phyloP scores from a whole-genome alignment of 2,113 vertebrate genomes.

The Prietella phreatophila region DNA sequence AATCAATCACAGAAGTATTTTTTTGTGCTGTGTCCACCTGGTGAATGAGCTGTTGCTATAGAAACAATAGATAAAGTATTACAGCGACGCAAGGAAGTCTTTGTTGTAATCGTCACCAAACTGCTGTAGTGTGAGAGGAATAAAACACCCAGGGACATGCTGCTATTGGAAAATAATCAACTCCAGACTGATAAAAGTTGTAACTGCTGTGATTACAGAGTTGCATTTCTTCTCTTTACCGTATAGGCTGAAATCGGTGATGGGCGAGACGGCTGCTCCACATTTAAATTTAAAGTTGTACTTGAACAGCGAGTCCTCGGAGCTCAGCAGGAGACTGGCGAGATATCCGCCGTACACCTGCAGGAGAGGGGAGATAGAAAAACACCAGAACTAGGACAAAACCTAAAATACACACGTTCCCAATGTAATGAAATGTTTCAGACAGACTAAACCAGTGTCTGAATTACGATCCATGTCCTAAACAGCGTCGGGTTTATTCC shows the following conservation, averaged over 20 bases:
- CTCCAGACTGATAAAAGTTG: neutral
- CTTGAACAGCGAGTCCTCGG: constrained; percentile 70
- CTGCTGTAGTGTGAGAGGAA: neutral
- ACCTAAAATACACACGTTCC: neutral
- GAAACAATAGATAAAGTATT: no score
- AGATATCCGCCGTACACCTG: constrained; percentile 95
- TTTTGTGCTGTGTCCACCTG: no score
- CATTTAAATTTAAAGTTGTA: constrained; percentile 76
- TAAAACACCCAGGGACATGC: neutral
- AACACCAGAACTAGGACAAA: neutral
- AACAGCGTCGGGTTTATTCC: neutral
- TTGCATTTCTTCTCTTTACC: constrained; percentile 68
- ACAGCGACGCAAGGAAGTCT: neutral
- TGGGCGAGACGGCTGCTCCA: constrained; percentile 87
- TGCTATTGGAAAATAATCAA: neutral
- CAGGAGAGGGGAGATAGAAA: neutral
- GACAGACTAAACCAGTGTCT: neutral
- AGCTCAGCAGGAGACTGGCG: constrained; percentile 82
- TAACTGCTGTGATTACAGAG: neutral
- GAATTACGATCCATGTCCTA: no score
- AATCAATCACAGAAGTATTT: no score
- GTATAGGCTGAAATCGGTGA: constrained; percentile 91
- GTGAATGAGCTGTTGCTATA: no score
- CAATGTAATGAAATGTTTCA: neutral
- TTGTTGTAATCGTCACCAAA: no score